Conservation (phyloP, 2,113 vertebrate species). For the Chaetorhynchus papuensis region DNA sequence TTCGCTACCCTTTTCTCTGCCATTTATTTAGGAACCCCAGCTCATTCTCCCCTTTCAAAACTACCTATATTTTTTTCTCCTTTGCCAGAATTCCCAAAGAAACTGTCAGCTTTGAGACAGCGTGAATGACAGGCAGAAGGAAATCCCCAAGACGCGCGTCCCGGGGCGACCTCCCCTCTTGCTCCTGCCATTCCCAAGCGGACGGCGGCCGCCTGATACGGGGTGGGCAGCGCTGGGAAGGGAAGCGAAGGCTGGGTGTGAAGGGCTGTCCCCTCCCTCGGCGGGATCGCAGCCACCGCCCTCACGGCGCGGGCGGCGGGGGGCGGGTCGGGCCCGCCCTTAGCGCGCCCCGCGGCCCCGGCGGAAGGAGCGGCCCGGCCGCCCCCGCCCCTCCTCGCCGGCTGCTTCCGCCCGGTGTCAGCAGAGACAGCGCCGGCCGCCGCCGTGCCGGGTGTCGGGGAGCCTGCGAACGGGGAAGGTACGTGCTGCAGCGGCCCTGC, state of each 20-base stretch:
- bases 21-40: not conserved
- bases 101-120: not conserved
- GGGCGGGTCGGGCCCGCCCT: not conserved
- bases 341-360: not conserved
- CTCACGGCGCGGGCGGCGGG: not conserved
- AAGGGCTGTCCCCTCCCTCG: fast-evolving
- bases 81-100: not conserved
- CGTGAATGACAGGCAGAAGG: not conserved
- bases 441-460: not conserved
- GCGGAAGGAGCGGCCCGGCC: slow-evolving; percentile 10
- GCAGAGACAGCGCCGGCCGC: not conserved
- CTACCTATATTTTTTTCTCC: not conserved
- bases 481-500: not conserved
- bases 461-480: not conserved
- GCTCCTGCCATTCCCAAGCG: not conserved
- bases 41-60: not conserved
- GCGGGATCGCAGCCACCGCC: fast-evolving
- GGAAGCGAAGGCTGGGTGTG: not conserved
- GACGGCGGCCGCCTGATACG: fast-evolving
- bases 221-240: fast-evolving
- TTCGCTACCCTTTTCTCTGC: not conserved
- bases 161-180: fast-evolving
- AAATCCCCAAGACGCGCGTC: fast-evolving
- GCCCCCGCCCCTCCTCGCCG: not conserved
- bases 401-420: not conserved